These are phyloP conservation scores for Astur gentilis DNA, from an alignment of 2,113 vertebrate genomes.

Conservation along the genomic window DNA sequence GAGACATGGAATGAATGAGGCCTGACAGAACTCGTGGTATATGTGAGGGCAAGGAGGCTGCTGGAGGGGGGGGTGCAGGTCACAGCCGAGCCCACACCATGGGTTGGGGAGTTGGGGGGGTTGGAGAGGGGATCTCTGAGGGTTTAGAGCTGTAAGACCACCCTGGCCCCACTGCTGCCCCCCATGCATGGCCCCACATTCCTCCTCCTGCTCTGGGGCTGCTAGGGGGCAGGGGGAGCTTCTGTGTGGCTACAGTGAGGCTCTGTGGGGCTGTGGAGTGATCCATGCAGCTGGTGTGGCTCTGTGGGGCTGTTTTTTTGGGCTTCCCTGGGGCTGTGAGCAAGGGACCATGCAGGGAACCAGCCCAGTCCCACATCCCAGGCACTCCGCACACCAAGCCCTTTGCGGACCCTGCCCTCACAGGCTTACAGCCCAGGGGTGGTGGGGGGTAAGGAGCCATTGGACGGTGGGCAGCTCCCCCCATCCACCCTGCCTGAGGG, in stretches of 20 bases:
- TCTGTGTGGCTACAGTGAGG: not conserved
- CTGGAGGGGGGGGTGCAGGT: not conserved
- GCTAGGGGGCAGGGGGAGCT: not conserved
- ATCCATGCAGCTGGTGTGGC: not conserved
- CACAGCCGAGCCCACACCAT: not conserved
- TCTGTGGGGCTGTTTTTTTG: not conserved
- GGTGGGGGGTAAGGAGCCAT: not conserved
- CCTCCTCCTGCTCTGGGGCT: not conserved
- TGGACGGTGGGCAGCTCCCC: not conserved
- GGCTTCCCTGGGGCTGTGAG: not conserved
- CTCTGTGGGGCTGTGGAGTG: not conserved
- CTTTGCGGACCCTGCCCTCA: accelerated
- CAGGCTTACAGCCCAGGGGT: not conserved
- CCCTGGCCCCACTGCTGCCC: not conserved
- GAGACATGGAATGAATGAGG: not conserved
- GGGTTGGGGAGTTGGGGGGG: not conserved
- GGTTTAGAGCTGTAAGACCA: not conserved
- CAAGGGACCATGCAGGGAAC: not conserved
- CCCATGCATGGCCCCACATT: not conserved
- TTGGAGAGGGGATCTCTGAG: not conserved
- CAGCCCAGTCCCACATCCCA: not conserved
- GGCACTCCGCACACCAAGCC: not conserved
- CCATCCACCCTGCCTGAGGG: accelerated
- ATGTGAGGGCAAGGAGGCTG: not conserved
- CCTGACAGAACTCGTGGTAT: not conserved